Base-by-base conservation (phyloP, 2,888 invertebrate species). In the Dynastes tityus region DNA sequence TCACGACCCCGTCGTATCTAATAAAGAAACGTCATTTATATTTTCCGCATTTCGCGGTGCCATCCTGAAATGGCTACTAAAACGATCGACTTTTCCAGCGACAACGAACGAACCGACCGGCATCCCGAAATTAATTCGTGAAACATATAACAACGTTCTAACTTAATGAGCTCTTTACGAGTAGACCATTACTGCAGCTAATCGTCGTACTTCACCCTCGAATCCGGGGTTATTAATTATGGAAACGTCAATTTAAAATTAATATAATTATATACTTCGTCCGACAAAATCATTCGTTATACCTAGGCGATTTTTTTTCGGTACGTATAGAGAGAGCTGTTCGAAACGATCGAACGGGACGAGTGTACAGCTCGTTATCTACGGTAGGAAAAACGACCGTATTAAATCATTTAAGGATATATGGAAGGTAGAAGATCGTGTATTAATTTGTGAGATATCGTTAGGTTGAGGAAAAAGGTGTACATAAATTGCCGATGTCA, bases 131-230 rank as follows among this genome's bases (percentile, higher is more conserved):
- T 73, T 73, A 58, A 73, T 73, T 73, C 58, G 9, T 11, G 73
- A 73, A 73, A 73, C 73, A 73, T 58, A 73, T 73, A 58, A 58
- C 73, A 58, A 58, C 73, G 58, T 73, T 71, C 37, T 58, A 58
- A 58, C 58, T 58, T 73, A 73, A 73, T 73, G 73, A 73, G 73
- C 40, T 61, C 45, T 73, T 73, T 73, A 73, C 37, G 73, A 73
- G 73, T 61, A 22, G 71, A 55, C 55, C 71, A 55, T 71, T 71
- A 55, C 53, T n/a, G 37, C n/a, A 32, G 58, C 40, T 73, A 73
- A 73, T 73, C 73, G 58, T 58, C 40, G 37, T 22, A 58, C 58
- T 58, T 73, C 58, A 37, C 58, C 73, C 9, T 40, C 73, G 40
- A 73, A 53, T 58, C 58, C 58, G 40, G 22, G 8, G 1, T 22